Conservation (phyloP, 2,888 invertebrate genomes). For the Bombylius major region DNA sequence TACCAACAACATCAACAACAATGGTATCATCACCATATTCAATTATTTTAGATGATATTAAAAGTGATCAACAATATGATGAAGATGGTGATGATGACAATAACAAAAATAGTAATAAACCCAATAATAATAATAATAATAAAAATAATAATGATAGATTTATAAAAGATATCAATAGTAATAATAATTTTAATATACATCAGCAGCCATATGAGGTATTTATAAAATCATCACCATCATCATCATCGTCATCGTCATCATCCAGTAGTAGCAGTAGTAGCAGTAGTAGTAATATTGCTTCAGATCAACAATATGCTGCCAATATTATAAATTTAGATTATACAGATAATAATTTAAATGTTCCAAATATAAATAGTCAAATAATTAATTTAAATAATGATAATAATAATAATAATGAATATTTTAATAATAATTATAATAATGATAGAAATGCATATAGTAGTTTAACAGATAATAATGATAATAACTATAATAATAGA, state of each 20-base stretch:
- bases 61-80: slow-evolving; percentile 7
- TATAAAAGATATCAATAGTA: slow-evolving; percentile 9
- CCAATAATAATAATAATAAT: neutral
- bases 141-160: slow-evolving; percentile 4
- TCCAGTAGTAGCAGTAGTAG: neutral
- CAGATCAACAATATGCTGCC: slow-evolving; percentile 1
- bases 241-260: no score
- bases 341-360: slow-evolving; percentile 23
- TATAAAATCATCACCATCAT: neutral
- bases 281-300: neutral
- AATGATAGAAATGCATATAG: neutral
- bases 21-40: neutral
- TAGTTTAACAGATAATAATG: slow-evolving; percentile 17
- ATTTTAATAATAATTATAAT: neutral
- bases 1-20: slow-evolving; percentile 10
- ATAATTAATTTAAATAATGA: slow-evolving; percentile 23
- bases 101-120: neutral
- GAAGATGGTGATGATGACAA: neutral
- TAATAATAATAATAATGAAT: neutral
- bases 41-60: slow-evolving; percentile 3
- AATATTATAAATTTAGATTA: no score
- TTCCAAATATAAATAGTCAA: slow-evolving; percentile 36
- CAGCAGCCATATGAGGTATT: slow-evolving; percentile 8
- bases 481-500: slow-evolving; percentile 6
- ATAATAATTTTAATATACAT: slow-evolving; percentile 1